Conservation (phyloP, 1,140 invertebrate genomes). For the Penaeus vannamei region DNA sequence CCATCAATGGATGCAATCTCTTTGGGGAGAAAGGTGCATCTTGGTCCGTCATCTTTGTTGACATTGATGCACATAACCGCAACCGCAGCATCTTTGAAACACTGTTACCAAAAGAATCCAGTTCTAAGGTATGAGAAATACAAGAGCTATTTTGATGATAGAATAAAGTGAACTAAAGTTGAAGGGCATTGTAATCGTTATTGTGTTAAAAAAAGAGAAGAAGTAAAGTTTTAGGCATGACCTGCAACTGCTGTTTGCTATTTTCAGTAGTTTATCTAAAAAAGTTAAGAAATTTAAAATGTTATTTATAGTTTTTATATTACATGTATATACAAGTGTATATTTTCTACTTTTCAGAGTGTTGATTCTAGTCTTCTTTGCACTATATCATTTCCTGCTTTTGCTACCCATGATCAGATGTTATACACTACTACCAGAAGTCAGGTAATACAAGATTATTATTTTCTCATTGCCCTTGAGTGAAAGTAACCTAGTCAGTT, state of each 20-base stretch:
- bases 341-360: conserved; percentile 42
- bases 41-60: conserved; percentile 98
- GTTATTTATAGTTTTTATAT: background rate
- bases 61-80: conserved; percentile 99
- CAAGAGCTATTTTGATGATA: background rate
- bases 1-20: conserved; percentile 98
- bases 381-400: conserved; percentile 97
- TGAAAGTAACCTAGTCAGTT: background rate
- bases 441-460: conserved; percentile 33
- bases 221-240: too few relatives aligned
- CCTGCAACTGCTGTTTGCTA: too few relatives aligned
- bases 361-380: conserved; percentile 78
- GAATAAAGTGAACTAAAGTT: background rate
- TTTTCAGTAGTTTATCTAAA: too few relatives aligned
- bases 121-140: conserved; percentile 86
- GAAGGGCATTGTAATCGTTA: background rate
- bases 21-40: conserved; percentile 98
- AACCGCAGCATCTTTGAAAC: conserved; percentile 99
- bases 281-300: too few relatives aligned
- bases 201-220: background rate
- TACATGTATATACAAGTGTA: background rate
- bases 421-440: conserved; percentile 89
- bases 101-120: conserved; percentile 96
- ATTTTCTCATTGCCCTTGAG: background rate
- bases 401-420: conserved; percentile 95